phyloP scores from a whole-genome alignment of 2,797 vertebrate genomes.

The Megalops cyprinoides region DNA sequence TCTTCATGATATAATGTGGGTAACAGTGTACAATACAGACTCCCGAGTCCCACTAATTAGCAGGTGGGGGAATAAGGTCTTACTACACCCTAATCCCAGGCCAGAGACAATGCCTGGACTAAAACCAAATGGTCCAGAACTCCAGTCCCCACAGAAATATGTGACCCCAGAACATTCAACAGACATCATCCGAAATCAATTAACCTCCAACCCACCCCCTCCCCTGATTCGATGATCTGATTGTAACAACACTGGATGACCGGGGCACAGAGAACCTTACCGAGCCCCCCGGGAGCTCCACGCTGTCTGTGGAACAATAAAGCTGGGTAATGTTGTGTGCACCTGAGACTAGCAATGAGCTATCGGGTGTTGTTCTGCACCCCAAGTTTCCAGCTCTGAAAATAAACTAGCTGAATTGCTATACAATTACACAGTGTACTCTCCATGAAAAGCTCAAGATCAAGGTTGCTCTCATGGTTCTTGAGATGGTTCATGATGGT shows the following conservation, averaged over 20 bases:
- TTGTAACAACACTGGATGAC: background rate
- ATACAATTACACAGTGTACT: background rate
- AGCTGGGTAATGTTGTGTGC: background rate
- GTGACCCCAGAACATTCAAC: slow-evolving; percentile 2
- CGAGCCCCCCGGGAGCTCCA: background rate
- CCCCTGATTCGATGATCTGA: background rate
- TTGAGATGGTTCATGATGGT: too few species aligned
- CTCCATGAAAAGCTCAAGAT: too few species aligned
- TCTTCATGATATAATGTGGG: background rate
- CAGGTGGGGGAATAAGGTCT: slow-evolving; percentile 1
- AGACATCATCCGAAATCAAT: slow-evolving; percentile 5
- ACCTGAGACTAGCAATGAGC: background rate
- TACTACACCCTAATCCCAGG: slow-evolving; percentile 40
- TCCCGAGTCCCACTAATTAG: background rate
- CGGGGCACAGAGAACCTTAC: background rate
- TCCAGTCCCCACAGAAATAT: background rate
- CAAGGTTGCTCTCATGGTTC: background rate
- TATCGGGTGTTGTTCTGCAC: background rate
- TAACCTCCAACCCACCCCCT: background rate
- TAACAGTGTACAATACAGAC: background rate
- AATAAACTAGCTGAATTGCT: background rate
- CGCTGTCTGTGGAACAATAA: background rate
- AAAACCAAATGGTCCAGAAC: slow-evolving; percentile 49
- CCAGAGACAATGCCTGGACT: slow-evolving; percentile 43
- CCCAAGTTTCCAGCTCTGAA: background rate